A percentile compares a stretch with the other conserved stretches of the same genome.
Conservation (phyloP, 1,140 invertebrate species). For the Neodiprion fabricii region DNA sequence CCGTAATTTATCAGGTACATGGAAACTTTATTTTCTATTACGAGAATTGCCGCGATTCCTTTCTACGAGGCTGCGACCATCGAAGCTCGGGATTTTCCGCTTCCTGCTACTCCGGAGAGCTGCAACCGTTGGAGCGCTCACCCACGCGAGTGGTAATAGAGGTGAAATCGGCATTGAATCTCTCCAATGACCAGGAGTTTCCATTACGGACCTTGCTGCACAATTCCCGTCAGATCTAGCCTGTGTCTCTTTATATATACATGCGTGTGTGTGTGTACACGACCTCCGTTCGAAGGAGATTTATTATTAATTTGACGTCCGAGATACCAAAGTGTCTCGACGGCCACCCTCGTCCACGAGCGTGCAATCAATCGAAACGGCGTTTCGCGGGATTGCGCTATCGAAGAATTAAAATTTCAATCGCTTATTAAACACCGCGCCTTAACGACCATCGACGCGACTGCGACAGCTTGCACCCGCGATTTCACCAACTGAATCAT, state of each 20-base stretch:
- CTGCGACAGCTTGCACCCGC: neutral
- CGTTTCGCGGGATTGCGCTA: neutral
- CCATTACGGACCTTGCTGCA: too few species aligned
- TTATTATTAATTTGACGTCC: constrained; percentile 3
- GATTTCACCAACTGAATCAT: neutral
- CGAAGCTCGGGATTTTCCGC: neutral
- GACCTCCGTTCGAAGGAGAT: neutral
- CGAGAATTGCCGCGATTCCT: neutral
- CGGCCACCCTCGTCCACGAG: neutral
- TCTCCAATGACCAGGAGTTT: neutral
- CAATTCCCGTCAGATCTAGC: too few species aligned
- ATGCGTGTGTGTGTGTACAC: neutral
- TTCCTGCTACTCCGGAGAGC: neutral
- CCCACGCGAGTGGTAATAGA: neutral
- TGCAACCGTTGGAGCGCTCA: neutral
- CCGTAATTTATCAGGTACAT: neutral
- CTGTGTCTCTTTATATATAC: too few species aligned
- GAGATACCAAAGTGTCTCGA: neutral
- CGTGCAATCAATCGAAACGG: neutral
- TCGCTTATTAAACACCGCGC: neutral
- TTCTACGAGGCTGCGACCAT: neutral
- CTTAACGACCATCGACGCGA: neutral
- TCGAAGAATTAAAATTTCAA: neutral
- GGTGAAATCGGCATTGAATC: constrained; percentile 2
- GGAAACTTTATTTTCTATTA: neutral